Base-by-base conservation (phyloP, 92 coral and sea anemone species). In the Metridium senile region DNA sequence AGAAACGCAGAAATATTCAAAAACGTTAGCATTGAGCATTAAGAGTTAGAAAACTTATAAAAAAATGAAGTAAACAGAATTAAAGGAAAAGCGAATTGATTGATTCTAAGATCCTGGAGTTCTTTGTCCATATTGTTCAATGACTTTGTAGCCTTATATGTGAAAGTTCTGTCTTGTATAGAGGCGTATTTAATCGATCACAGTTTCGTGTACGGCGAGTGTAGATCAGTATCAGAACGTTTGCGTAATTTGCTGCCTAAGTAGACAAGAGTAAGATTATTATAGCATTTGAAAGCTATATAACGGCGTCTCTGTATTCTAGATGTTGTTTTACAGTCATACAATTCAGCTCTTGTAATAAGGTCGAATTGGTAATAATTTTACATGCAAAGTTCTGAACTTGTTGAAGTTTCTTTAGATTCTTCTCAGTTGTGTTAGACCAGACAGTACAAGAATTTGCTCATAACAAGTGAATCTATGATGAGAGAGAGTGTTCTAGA, bases 391-490 rank as follows among this genome's bases (percentile, higher is more conserved):
- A 81, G 58, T 74, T 81, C 53, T 63, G 82, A 0, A 75, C 74
- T 9, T 29, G 43, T 28, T 81, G 86, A 1, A 81, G 57, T 68
- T 82, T 75, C 68, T 84, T 71, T 6, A 78, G 26, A 34, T 79
- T 71, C 39, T 51, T n/a, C 7, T 78, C 66, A 17, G 85, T 53
- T 17, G 80, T 84, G 64, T 79, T 79, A 13, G 81, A 84, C 85
- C 80, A 84, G 9, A 84, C 81, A 22, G 75, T 29, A 1, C 80
- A 70, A 26, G 10, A 79, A 34, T 52, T 84, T 79, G 67, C 70
- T 84, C 3, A 81, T 54, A 7, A 85, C 89, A 9, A 85, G 76
- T 9, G 86, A 58, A 10, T 72, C 26, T 31, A 85, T 67, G 47
- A 68, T 62, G 27, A 58, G 26, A 19, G 66, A 28, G 26, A 78